Percentiles rank a stretch among this genome's conserved stretches.
Conservation (phyloP, 2,113 vertebrate genomes). For the Phalacrocorax carbo region DNA sequence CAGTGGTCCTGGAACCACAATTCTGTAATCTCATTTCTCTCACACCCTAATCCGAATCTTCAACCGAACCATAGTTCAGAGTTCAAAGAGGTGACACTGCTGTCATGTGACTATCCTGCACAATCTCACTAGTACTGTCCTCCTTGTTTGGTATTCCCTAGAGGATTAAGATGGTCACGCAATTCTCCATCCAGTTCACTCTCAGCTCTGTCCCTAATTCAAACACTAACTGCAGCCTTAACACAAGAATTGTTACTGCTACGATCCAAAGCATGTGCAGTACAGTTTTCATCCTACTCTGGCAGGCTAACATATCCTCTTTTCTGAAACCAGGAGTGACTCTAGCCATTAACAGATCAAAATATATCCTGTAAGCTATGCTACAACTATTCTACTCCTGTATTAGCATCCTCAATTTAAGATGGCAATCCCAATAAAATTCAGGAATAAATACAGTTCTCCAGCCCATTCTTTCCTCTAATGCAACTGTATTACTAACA, state of each 20-base stretch:
- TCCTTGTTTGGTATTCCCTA: neutral
- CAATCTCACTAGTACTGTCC: neutral
- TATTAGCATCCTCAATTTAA: neutral
- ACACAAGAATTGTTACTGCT: neutral
- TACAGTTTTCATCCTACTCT: neutral
- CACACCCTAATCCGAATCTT: neutral
- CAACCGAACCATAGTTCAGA: neutral
- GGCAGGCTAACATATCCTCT: neutral
- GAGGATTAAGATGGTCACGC: neutral
- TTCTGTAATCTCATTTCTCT: neutral
- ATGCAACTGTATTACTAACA: neutral
- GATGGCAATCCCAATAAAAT: neutral
- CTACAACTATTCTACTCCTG: neutral
- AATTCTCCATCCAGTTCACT: neutral
- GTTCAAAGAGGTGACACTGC: neutral
- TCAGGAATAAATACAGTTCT: neutral
- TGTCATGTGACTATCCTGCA: neutral
- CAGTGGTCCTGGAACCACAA: neutral
- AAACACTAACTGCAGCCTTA: neutral
- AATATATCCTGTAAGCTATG: neutral
- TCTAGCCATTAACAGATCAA: neutral
- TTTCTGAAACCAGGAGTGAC: neutral
- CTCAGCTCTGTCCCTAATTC: neutral
- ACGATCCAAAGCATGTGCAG: neutral
- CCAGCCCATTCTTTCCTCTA: neutral